Conservation (phyloP, 2,888 invertebrate genomes). For the Scelioninae gen. 2 region DNA sequence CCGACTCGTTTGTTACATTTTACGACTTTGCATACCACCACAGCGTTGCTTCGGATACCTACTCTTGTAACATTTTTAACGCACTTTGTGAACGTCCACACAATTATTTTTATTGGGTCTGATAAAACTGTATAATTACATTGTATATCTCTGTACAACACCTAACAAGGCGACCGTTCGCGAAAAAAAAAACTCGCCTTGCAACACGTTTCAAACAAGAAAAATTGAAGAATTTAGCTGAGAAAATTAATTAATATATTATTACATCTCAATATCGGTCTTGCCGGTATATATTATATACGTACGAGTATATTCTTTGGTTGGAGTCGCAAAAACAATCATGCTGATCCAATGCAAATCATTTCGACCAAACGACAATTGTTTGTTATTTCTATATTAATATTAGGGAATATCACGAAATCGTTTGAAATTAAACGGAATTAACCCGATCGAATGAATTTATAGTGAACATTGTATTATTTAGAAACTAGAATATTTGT, state of each 20-base stretch:
- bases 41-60: constrained; percentile 41
- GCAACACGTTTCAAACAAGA: constrained; percentile 18
- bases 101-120: constrained; percentile 51
- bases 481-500: too few species aligned
- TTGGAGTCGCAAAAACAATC: too few species aligned
- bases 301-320: too few species aligned
- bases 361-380: not conserved
- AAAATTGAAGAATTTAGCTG: constrained; percentile 3
- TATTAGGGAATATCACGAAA: too few species aligned
- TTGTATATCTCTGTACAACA: constrained; percentile 35
- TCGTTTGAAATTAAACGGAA: too few species aligned
- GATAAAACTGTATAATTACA: constrained; percentile 57
- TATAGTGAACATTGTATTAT: too few species aligned
- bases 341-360: too few species aligned
- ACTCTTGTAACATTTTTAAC: constrained; percentile 50
- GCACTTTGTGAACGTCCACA: constrained; percentile 44
- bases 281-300: constrained; percentile 21
- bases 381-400: too few species aligned
- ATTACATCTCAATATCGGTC: too few species aligned
- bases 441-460: too few species aligned
- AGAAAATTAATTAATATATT: too few species aligned
- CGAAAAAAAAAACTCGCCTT: constrained; percentile 25
- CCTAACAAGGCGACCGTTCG: constrained; percentile 36
- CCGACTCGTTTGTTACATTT: constrained; percentile 53
- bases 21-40: constrained; percentile 59